Base-by-base conservation (phyloP, 2,113 vertebrate species). In the Mastomys natalensis region DNA sequence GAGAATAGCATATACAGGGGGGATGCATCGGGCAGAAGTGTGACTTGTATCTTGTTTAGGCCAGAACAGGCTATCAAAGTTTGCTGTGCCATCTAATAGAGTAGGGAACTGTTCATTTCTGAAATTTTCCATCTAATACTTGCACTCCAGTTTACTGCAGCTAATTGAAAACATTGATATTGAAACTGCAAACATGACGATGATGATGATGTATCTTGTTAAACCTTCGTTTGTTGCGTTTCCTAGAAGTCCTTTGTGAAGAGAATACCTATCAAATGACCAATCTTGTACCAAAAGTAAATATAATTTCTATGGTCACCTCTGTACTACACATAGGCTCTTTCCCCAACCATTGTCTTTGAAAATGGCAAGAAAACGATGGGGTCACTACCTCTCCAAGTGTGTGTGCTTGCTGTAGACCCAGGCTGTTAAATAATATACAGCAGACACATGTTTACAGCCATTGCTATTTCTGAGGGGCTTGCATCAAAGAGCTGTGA, bases 181-280 rank as follows among this genome's bases (percentile, higher is more conserved):
- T n/a, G 16, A 70, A 86, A 53, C 15, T 78, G 60, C 16, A 48
- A 24, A 62, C 31, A 31, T 72, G 48, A 29, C 8, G 64, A 34
- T 68, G 66, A 34, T 68, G 29, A 34, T 34, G 66, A 34, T 68
- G 66, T 5, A 66, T 4, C 45, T 87, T 77, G 90, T 77, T 31
- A 78, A 92, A 87, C 64, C 58, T 90, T 10, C 78, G n/a, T 87
- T 76, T 86, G 76, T 48, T 84, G 85, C 16, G 55, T 26, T 12
- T 22, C 2, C 3, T 10, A 51, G 85, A 89, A 87, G 77, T 82
- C 22, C 66, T 24, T 70, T 96, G 37, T 60, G 51, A 87, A 90
- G 89, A 87, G n/a, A 37, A 19, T 15, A 66, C 43, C 22, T 85
- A 10, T 93, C 68, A 94, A 80, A 89, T 66, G 22, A 95, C 68